Evolutionary conservation across 2,113 vertebrate genomes (phyloP).

Genomic region (Lichenostomus cassidix): DNA sequence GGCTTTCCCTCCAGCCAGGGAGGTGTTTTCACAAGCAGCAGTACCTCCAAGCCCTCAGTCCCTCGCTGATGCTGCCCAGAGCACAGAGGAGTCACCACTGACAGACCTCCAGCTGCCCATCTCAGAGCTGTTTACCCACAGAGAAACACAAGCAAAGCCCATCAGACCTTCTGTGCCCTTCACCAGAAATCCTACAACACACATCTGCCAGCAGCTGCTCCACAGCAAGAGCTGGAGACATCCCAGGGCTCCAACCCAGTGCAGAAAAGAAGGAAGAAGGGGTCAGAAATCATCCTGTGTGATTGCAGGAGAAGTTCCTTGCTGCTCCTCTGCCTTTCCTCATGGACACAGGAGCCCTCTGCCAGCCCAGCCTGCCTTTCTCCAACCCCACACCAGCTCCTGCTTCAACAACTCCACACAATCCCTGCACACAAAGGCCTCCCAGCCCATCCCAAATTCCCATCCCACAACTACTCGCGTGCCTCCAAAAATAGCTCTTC

Average conservation of each 20-base stretch:
- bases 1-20: neutral
- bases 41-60: neutral
- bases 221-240: neutral
- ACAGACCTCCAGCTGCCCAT: neutral
- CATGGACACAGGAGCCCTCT: neutral
- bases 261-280: neutral
- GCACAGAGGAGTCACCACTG: neutral
- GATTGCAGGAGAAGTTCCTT: neutral
- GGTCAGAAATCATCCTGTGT: neutral
- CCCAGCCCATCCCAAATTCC: neutral
- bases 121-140: neutral
- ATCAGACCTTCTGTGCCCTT: neutral
- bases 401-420: neutral
- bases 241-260: neutral
- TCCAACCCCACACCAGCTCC: neutral
- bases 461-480: neutral
- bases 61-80: neutral
- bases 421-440: neutral
- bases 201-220: neutral
- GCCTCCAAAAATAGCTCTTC: neutral
- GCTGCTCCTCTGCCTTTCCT: neutral
- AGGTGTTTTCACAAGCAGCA: neutral
- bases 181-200: neutral
- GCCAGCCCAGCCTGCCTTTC: neutral
- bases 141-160: neutral